These are phyloP conservation scores for Ischnura elegans DNA, from an alignment of 2,888 invertebrate species.

Conservation along the genomic window DNA sequence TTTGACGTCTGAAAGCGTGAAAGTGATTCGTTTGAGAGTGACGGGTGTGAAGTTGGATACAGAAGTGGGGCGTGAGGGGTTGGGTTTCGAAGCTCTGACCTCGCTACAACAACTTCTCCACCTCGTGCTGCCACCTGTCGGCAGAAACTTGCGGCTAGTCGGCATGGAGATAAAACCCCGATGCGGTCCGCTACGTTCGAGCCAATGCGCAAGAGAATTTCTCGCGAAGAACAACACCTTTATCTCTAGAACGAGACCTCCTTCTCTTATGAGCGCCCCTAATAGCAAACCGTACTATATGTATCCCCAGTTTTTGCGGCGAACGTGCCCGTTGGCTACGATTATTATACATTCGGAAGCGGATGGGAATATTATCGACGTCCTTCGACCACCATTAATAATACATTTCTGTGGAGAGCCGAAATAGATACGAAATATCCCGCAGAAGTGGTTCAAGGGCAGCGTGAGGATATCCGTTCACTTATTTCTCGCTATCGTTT, in stretches of 20 bases:
- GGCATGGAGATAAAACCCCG: neutral
- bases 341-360: neutral
- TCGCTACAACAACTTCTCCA: neutral
- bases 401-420: neutral
- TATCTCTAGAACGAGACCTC: neutral
- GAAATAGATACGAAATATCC: neutral
- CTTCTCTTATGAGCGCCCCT: neutral
- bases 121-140: constrained; percentile 33
- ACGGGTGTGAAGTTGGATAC: constrained; percentile 68
- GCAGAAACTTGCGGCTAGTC: neutral
- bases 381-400: neutral
- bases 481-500: too few relatives aligned
- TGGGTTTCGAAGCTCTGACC: neutral
- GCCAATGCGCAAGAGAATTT: too few relatives aligned
- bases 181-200: neutral
- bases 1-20: constrained; percentile 71
- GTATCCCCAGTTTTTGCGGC: constrained; percentile 58
- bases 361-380: neutral
- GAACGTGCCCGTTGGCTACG: neutral
- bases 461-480: too few relatives aligned
- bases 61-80: neutral
- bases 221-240: neutral
- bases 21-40: constrained; percentile 71
- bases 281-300: constrained; percentile 2
- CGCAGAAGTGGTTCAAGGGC: neutral